Evolutionary conservation across 2,888 invertebrate species (phyloP), one percentile per base, ranked within the genome.

Genomic region (Pterostichus madidus): DNA sequence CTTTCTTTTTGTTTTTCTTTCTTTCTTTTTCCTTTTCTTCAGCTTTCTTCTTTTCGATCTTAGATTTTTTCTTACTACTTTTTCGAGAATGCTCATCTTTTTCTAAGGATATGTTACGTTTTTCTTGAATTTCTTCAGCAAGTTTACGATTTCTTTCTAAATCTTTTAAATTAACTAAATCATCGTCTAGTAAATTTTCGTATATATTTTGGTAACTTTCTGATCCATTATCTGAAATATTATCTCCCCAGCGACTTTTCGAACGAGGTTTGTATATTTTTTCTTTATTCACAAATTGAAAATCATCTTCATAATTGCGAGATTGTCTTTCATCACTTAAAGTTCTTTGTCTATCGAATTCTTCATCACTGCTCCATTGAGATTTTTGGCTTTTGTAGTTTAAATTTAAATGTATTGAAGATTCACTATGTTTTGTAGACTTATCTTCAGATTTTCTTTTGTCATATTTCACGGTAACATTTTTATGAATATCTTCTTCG

Each of bases 311-410:
- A 13, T 39, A 80, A 39, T 80, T 78, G 3, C 78, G 39, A 64
- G 64, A 64, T 78, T 56, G 52, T 31, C 53, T 56, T 8, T 53
- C 35, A 31, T 77, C 78, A 24, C 24, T 44, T 8, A 44, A 10
- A 15, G 11, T 39, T 39, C 39, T 80, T 81, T 59, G 11, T 31
- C n/a, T 75, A 24, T 56, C 59, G 24, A 46, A 81, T 32, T 75
- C 81, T 75, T 81, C 81, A 13, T 81, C 81, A 24, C 61, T 59
- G 32, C 81, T 81, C 81, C 81, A 81, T 56, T 81, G 44, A 5
- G 75, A 75, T 46, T 17, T 75, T 75, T 49, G 52, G 39, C 32
- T 10, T 73, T 75, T 77, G 10, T 39, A 6, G 24, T 76, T 59
- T 35, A 53, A 10, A 77, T 75, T 75, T 13, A 75, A 56, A 8